Conservation (phyloP, 2,888 invertebrate species). For the Cephus pulcher region DNA sequence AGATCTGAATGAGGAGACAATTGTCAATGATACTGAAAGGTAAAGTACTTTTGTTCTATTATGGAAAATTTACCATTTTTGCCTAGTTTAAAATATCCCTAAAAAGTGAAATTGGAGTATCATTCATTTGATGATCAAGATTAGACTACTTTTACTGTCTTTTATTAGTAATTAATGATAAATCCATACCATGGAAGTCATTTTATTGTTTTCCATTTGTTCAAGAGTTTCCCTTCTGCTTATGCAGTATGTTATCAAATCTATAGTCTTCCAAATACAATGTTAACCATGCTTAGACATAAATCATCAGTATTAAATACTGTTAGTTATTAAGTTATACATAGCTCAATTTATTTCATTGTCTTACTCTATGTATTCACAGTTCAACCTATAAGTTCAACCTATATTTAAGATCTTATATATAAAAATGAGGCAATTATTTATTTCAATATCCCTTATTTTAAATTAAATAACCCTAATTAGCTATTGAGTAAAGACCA, state of each 20-base stretch:
- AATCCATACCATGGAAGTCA: background rate
- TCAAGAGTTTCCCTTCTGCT: background rate
- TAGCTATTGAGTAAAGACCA: background rate
- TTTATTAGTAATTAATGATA: background rate
- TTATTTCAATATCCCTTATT: background rate
- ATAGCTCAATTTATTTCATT: background rate
- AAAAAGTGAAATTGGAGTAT: background rate
- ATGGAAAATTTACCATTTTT: background rate
- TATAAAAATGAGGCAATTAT: background rate
- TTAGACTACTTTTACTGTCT: background rate
- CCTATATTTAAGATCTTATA: background rate
- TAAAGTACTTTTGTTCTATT: conserved; percentile 11
- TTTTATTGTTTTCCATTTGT: background rate
- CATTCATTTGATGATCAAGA: background rate
- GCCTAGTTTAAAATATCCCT: background rate
- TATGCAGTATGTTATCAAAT: background rate
- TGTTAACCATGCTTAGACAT: background rate
- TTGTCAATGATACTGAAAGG: conserved; percentile 14
- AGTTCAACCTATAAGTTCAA: background rate
- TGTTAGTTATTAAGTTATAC: background rate
- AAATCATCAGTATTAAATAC: background rate
- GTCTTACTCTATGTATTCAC: background rate
- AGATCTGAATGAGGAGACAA: conserved; percentile 10
- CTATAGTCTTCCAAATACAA: background rate
- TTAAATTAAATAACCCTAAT: background rate